Percentiles rank a stretch among this genome's conserved stretches.
Conservation (phyloP, 2,113 vertebrate species). For the Xiphophorus hellerii region DNA sequence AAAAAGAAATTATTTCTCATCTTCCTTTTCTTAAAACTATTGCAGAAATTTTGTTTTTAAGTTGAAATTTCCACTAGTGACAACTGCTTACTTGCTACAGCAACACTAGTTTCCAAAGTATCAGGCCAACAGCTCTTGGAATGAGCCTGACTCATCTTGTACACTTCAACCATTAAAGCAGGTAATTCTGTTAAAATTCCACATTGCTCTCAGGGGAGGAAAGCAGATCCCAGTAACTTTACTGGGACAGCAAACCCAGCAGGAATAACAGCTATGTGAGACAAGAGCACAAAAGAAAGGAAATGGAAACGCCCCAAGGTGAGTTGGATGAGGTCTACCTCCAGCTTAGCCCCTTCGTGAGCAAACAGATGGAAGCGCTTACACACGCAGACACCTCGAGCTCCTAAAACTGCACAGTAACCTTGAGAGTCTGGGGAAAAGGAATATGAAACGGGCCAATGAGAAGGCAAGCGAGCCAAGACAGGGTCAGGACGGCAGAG, state of each 20-base stretch:
- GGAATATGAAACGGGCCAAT: slow-evolving; percentile 63
- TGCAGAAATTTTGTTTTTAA: too few relatives aligned
- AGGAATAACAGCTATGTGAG: slow-evolving; percentile 57
- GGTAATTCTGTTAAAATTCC: slow-evolving; percentile 59
- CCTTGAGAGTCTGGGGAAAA: slow-evolving; percentile 54
- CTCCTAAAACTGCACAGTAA: slow-evolving; percentile 42
- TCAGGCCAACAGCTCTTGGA: not conserved
- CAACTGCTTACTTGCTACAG: not conserved
- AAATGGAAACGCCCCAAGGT: slow-evolving; percentile 72
- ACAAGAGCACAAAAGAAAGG: slow-evolving; percentile 51
- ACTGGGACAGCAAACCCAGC: slow-evolving; percentile 47
- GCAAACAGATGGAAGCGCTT: slow-evolving; percentile 43
- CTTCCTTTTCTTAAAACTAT: too few relatives aligned
- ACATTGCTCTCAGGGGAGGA: slow-evolving; percentile 43
- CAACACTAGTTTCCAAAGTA: slow-evolving; percentile 10
- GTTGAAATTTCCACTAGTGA: too few relatives aligned
- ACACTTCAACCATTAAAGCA: slow-evolving; percentile 59
- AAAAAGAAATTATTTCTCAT: too few relatives aligned
- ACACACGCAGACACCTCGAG: slow-evolving; percentile 47
- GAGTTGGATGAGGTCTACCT: slow-evolving; percentile 48
- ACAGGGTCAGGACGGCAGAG: slow-evolving; percentile 41
- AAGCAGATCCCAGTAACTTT: slow-evolving; percentile 32
- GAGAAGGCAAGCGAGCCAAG: slow-evolving; percentile 51
- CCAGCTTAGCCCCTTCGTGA: slow-evolving; percentile 34
- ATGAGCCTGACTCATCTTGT: slow-evolving; percentile 41